Conservation (phyloP, 1,140 invertebrate genomes). For the Drosophila mayri region DNA sequence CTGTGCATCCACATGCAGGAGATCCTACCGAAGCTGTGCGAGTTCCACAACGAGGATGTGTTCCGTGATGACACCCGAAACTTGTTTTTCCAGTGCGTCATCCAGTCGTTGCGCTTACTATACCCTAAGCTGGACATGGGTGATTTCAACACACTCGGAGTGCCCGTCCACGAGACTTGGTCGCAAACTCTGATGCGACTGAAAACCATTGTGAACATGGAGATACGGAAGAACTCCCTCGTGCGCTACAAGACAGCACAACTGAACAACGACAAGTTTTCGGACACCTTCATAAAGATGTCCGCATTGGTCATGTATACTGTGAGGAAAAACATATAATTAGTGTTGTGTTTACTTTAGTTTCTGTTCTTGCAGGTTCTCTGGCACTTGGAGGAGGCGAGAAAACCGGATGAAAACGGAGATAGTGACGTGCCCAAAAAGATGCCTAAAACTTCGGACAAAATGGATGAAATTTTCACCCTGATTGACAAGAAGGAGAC, state of each 20-base stretch:
- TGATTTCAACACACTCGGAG: slow-evolving; percentile 58
- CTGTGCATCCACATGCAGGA: slow-evolving; percentile 70
- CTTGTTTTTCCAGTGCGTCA: slow-evolving; percentile 60
- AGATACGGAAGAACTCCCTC: slow-evolving; percentile 47
- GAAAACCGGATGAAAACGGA: neutral
- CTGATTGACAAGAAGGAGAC: slow-evolving; percentile 54
- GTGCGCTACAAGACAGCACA: slow-evolving; percentile 40
- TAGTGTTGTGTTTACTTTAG: neutral
- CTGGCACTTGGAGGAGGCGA: slow-evolving; percentile 51
- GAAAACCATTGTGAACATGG: slow-evolving; percentile 64
- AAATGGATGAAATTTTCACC: slow-evolving; percentile 54
- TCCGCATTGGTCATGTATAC: slow-evolving; percentile 65
- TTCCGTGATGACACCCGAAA: slow-evolving; percentile 54
- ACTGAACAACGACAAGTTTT: slow-evolving; percentile 48
- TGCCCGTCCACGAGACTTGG: slow-evolving; percentile 59
- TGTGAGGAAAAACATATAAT: slow-evolving; percentile 31
- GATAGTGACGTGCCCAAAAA: slow-evolving; percentile 47
- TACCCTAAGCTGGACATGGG: slow-evolving; percentile 59
- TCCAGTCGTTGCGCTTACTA: slow-evolving; percentile 48
- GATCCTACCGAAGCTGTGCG: slow-evolving; percentile 65
- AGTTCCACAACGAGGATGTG: slow-evolving; percentile 56
- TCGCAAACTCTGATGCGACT: slow-evolving; percentile 58
- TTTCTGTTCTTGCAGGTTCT: slow-evolving; percentile 26
- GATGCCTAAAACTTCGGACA: slow-evolving; percentile 39
- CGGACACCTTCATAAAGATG: slow-evolving; percentile 64